phyloP scores from a whole-genome alignment of 35 echinoderm and acorn worm species.

The Eucidaris tribuloides region DNA sequence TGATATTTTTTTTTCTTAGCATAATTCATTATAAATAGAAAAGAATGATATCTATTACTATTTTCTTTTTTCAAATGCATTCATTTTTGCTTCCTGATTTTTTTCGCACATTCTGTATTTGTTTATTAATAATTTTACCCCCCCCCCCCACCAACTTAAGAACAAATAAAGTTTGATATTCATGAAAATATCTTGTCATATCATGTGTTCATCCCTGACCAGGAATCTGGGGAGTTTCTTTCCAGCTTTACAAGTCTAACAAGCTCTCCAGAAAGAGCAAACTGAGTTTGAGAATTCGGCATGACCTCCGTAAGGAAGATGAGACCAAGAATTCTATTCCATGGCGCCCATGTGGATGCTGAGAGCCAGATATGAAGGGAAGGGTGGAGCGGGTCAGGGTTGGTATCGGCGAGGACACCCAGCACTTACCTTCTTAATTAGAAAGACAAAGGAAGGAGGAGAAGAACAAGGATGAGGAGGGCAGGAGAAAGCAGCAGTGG shows the following conservation, averaged over 20 bases:
- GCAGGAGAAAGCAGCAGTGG: background rate
- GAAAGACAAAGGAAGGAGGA: background rate
- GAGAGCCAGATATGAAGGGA: conserved; percentile 9
- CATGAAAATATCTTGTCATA: too few relatives aligned
- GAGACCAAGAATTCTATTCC: conserved; percentile 61
- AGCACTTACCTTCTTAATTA: conserved; percentile 87
- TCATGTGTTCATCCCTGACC: background rate
- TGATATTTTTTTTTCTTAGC: too few relatives aligned
- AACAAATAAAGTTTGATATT: too few relatives aligned
- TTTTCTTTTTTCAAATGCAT: too few relatives aligned
- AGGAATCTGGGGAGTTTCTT: conserved; percentile 87
- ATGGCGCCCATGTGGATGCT: conserved; percentile 71
- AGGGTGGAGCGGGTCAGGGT: conserved; percentile 59
- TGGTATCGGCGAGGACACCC: conserved; percentile 86
- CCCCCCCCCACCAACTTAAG: too few relatives aligned
- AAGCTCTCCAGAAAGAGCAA: conserved; percentile 88
- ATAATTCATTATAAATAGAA: too few relatives aligned
- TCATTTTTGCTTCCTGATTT: too few relatives aligned
- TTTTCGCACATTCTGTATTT: too few relatives aligned
- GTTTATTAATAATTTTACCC: too few relatives aligned
- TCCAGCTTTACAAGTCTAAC: conserved; percentile 82
- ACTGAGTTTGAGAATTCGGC: conserved; percentile 74
- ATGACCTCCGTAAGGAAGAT: conserved; percentile 81
- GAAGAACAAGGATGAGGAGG: conserved; percentile 1
- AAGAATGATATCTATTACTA: too few relatives aligned